Conservation (phyloP, 2,113 vertebrate genomes). For the Azemiops feae region DNA sequence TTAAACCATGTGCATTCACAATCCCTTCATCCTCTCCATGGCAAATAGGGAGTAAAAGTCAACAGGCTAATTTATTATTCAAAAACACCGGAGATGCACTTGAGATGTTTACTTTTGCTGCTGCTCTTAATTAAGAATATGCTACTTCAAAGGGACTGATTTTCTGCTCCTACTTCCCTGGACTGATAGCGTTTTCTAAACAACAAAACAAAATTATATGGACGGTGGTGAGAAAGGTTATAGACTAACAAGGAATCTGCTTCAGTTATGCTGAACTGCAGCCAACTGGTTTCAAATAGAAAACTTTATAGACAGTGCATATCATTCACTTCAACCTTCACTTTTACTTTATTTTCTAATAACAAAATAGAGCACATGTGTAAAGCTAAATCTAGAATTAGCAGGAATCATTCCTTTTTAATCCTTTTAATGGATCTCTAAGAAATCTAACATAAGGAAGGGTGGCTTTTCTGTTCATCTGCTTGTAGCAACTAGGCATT, state of each 20-base stretch:
- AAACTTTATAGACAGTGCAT: background rate
- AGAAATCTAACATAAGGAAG: too few relatives aligned
- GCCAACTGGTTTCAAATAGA: background rate
- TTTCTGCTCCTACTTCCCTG: constrained; percentile 7
- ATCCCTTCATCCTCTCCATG: background rate
- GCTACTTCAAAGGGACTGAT: constrained; percentile 46
- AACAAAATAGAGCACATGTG: background rate
- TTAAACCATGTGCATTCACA: background rate
- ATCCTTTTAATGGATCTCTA: background rate
- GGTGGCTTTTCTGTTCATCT: background rate
- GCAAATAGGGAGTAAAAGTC: constrained; percentile 1
- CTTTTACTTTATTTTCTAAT: background rate
- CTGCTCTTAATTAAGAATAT: constrained; percentile 45
- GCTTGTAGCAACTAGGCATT: background rate
- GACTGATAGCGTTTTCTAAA: background rate
- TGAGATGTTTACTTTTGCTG: constrained; percentile 20
- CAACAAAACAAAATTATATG: constrained; percentile 30
- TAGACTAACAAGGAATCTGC: background rate
- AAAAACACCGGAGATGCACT: background rate
- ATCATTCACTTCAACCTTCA: background rate
- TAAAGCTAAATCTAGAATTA: background rate
- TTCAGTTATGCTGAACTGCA: background rate
- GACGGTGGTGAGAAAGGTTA: constrained; percentile 21
- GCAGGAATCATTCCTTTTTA: background rate
- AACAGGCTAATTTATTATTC: constrained; percentile 2